Evolutionary conservation across 1,140 invertebrate species (phyloP).

Genomic region (Penaeus japonicus): DNA sequence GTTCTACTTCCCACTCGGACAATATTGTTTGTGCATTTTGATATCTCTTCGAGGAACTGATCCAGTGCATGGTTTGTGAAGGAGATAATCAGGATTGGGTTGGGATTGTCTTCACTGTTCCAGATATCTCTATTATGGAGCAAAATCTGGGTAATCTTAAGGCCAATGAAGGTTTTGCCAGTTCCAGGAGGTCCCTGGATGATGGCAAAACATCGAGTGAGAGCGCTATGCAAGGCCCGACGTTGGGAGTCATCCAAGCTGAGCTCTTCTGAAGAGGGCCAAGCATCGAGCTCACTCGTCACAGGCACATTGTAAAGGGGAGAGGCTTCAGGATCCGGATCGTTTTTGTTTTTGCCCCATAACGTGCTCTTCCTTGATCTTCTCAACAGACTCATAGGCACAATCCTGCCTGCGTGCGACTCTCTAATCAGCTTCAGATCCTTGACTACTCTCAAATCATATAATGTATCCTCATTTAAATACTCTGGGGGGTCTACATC

Average conservation of each 20-base stretch:
- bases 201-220: conserved; percentile 69
- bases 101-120: neutral
- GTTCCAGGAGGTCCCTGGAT: conserved; percentile 83
- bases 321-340: conserved; percentile 59
- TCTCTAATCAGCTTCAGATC: neutral
- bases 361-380: neutral
- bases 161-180: conserved; percentile 79
- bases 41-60: conserved; percentile 83
- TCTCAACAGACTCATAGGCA: too few relatives aligned
- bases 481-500: conserved; percentile 12
- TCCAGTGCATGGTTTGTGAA: conserved; percentile 89
- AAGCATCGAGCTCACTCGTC: conserved; percentile 58
- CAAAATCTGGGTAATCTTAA: conserved; percentile 72
- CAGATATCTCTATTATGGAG: conserved; percentile 66
- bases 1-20: conserved; percentile 79
- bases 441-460: conserved; percentile 14
- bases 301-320: conserved; percentile 57
- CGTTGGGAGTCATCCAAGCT: conserved; percentile 64
- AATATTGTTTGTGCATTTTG: conserved; percentile 65
- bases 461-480: conserved; percentile 35
- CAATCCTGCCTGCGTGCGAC: too few relatives aligned
- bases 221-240: conserved; percentile 64
- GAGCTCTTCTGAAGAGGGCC: conserved; percentile 28
- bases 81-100: conserved; percentile 80
- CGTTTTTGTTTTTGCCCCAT: conserved; percentile 37